These are phyloP conservation scores for Anthopleura sola DNA, from an alignment of 64 coral and sea anemone species.

Conservation along the genomic window DNA sequence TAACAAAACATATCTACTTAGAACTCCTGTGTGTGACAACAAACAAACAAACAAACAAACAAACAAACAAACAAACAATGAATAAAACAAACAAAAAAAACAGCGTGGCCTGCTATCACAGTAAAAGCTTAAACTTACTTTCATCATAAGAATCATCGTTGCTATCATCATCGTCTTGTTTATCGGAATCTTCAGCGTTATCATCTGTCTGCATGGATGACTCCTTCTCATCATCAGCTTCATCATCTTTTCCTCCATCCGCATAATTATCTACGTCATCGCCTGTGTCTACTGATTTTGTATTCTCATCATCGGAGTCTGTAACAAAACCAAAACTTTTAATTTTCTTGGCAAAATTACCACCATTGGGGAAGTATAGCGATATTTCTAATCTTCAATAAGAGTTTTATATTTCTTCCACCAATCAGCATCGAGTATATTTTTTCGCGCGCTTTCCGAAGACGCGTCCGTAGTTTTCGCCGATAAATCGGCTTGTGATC, in stretches of 20 bases:
- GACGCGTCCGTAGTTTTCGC: no score
- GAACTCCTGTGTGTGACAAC: no score
- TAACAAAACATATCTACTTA: no score
- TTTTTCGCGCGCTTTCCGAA: no score
- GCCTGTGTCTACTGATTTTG: background rate
- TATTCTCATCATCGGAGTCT: background rate
- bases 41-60: no score
- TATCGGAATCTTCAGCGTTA: background rate
- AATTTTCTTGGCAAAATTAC: background rate
- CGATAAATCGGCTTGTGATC: no score
- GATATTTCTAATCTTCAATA: no score
- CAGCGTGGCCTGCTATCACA: no score
- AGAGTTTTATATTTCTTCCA: no score
- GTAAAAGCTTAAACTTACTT: background rate
- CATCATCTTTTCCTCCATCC: slow-evolving; percentile 13
- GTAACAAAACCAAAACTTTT: background rate
- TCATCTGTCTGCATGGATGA: background rate
- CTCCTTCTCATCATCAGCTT: background rate
- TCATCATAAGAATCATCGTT: background rate
- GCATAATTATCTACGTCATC: background rate
- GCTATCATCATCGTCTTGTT: background rate
- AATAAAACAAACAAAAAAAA: no score
- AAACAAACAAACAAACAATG: no score
- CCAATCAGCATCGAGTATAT: no score
- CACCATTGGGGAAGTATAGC: background rate